A percentile compares a stretch with the other conserved stretches of the same genome.
Conservation (phyloP, 1,140 invertebrate genomes). For the Metopolophium dirhodum region DNA sequence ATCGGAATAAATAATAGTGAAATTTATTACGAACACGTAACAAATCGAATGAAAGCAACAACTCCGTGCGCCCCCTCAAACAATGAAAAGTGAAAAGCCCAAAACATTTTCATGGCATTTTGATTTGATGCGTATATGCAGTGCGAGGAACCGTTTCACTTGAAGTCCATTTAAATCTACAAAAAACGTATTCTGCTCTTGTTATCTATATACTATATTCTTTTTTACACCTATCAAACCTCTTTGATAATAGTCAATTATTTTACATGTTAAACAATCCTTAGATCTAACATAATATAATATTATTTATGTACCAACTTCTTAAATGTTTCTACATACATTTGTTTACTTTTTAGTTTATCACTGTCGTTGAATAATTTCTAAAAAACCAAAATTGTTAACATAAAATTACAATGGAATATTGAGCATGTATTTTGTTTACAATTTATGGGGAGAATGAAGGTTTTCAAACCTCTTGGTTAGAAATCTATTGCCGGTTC, state of each 20-base stretch:
- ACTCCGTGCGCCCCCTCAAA: not conserved
- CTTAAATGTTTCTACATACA: not conserved
- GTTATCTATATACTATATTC: not conserved
- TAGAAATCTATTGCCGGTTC: not conserved
- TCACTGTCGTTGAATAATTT: not conserved
- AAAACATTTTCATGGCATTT: not conserved
- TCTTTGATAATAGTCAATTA: not conserved
- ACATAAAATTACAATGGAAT: not conserved
- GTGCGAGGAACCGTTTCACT: not conserved
- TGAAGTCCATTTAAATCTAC: not conserved
- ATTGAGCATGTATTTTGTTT: not conserved
- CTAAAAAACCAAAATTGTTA: not conserved
- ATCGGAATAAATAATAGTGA: conserved; percentile 26
- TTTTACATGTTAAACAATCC: not conserved
- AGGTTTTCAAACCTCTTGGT: not conserved
- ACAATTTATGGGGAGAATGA: not conserved
- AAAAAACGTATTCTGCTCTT: not conserved
- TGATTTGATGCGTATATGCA: not conserved
- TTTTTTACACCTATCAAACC: not conserved
- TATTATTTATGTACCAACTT: not conserved
- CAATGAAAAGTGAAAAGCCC: conserved; percentile 44
- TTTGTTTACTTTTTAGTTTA: not conserved
- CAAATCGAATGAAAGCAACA: not conserved
- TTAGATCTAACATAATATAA: not conserved
- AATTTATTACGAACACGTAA: not conserved